phyloP scores from a whole-genome alignment of 1,140 invertebrate genomes.

The Carposina sasakii region DNA sequence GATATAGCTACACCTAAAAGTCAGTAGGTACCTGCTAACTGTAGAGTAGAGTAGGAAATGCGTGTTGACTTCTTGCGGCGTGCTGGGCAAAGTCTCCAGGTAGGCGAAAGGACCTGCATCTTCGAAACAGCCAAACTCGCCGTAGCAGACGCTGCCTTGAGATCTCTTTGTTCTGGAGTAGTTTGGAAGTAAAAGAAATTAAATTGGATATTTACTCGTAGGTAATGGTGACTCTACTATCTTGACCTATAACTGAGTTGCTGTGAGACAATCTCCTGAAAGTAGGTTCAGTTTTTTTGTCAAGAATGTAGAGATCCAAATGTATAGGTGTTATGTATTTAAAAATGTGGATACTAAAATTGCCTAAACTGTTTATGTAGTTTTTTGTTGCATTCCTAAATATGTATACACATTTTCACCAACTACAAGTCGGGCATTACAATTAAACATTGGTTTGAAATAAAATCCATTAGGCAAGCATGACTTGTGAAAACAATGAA shows the following conservation, averaged over 20 bases:
- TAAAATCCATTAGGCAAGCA: neutral
- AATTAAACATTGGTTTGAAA: neutral
- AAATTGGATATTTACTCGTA: too few relatives aligned
- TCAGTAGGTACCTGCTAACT: conserved; percentile 70
- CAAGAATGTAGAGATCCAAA: too few relatives aligned
- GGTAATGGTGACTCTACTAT: too few relatives aligned
- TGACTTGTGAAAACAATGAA: conserved; percentile 34
- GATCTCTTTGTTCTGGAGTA: conserved; percentile 75
- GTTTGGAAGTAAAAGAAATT: conserved; percentile 1
- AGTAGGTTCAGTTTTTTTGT: too few relatives aligned
- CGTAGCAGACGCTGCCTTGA: conserved; percentile 88
- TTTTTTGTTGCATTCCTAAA: too few relatives aligned
- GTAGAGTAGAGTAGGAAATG: conserved; percentile 81
- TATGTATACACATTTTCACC: too few relatives aligned
- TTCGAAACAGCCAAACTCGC: conserved; percentile 94
- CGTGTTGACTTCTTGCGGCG: conserved; percentile 91
- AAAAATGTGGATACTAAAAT: too few relatives aligned
- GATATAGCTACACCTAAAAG: too few relatives aligned
- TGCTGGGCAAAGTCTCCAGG: conserved; percentile 88
- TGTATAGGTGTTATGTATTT: too few relatives aligned
- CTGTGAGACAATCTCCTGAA: too few relatives aligned
- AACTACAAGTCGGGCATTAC: neutral
- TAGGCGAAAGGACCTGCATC: conserved; percentile 94
- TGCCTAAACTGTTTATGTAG: too few relatives aligned
- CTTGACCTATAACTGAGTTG: too few relatives aligned